Percentiles rank a stretch among this genome's conserved stretches.
Conservation (phyloP, 2,888 invertebrate species). For the Drosophila merina region DNA sequence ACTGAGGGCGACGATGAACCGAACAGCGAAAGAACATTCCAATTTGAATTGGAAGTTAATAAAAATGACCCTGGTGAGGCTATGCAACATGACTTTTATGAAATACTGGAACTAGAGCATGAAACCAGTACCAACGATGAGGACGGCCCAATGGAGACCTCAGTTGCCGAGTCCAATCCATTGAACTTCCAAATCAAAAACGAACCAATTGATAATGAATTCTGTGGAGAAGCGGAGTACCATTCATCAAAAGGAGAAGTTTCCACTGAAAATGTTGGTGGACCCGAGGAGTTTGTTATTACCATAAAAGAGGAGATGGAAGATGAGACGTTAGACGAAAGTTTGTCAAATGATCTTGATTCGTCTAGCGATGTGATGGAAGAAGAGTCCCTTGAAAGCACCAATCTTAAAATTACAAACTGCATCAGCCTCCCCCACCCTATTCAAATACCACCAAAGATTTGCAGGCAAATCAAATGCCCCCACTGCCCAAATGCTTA, state of each 20-base stretch:
- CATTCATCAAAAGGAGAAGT: not conserved
- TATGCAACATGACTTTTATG: not conserved
- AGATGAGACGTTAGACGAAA: not conserved
- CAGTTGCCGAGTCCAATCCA: too few species aligned
- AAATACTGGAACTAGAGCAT: conserved; percentile 1
- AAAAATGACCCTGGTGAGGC: not conserved
- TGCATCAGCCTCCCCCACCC: not conserved
- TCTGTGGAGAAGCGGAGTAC: not conserved
- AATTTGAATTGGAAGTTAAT: not conserved
- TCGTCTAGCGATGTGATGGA: not conserved
- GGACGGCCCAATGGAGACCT: not conserved
- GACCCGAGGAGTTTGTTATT: not conserved
- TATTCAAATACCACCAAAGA: not conserved
- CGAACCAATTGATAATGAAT: not conserved
- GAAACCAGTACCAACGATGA: not conserved
- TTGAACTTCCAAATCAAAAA: not conserved
- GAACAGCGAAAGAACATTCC: not conserved
- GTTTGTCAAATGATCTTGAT: not conserved
- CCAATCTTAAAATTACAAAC: not conserved
- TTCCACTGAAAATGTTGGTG: not conserved
- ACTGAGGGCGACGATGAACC: not conserved
- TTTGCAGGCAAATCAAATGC: not conserved
- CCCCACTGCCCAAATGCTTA: not conserved
- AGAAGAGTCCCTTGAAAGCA: not conserved
- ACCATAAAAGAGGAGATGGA: not conserved